Conservation (phyloP, 2,888 invertebrate genomes). For the Morinoia aosen region DNA sequence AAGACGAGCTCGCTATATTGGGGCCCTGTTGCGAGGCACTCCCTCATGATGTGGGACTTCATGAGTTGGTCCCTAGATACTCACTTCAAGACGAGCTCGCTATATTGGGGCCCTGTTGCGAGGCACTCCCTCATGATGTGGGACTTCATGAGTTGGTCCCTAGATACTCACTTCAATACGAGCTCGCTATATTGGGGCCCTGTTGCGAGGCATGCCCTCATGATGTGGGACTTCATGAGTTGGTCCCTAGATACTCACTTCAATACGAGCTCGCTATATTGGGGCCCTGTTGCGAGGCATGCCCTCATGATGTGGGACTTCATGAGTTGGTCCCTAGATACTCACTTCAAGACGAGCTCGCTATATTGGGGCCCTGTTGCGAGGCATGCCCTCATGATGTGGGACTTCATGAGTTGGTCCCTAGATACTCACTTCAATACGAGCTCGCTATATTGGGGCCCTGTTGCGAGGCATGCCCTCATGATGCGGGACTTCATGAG, state of each 20-base stretch:
- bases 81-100: background rate
- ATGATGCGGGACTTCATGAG: slow-evolving; percentile 59
- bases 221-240: slow-evolving; percentile 58
- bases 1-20: background rate
- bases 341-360: background rate
- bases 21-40: slow-evolving; percentile 56
- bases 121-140: slow-evolving; percentile 60
- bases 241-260: background rate
- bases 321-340: slow-evolving; percentile 10
- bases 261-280: background rate
- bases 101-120: slow-evolving; percentile 22
- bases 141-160: slow-evolving; percentile 55
- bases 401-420: slow-evolving; percentile 56
- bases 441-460: background rate
- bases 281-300: slow-evolving; percentile 56
- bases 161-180: background rate
- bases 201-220: slow-evolving; percentile 60
- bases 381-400: slow-evolving; percentile 60
- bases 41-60: slow-evolving; percentile 58
- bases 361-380: slow-evolving; percentile 21
- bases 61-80: slow-evolving; percentile 6
- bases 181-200: background rate
- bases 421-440: background rate
- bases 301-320: slow-evolving; percentile 59
- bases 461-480: slow-evolving; percentile 59